These are phyloP conservation scores for Crossaster papposus DNA, from an alignment of 53 echinoderm and acorn worm genomes.

Conservation along the genomic window DNA sequence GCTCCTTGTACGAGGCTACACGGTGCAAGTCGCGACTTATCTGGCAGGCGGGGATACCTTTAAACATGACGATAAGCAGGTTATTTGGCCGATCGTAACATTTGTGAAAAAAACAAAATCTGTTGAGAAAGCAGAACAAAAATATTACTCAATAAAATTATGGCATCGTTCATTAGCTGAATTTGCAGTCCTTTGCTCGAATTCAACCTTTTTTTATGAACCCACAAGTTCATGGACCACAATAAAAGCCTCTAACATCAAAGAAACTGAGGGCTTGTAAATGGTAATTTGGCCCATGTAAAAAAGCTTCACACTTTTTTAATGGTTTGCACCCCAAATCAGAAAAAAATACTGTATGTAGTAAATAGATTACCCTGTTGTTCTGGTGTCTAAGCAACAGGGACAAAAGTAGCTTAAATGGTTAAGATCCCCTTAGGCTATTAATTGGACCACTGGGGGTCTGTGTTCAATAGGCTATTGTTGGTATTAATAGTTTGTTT, in stretches of 20 bases:
- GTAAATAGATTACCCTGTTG: not conserved
- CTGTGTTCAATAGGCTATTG: not conserved
- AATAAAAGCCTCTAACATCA: too few species aligned
- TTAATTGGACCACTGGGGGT: not conserved
- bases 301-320: too few species aligned
- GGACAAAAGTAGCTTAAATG: not conserved
- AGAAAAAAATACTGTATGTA: not conserved
- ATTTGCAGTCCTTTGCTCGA: too few species aligned
- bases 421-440: not conserved
- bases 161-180: too few species aligned
- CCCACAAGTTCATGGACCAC: too few species aligned
- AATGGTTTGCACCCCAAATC: not conserved
- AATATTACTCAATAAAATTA: not conserved
- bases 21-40: not conserved
- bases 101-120: not conserved
- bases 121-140: not conserved
- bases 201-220: too few species aligned
- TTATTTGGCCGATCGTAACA: not conserved
- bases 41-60: not conserved
- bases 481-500: not conserved
- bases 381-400: not conserved
- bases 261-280: too few species aligned
- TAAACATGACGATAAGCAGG: not conserved
- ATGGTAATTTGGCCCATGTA: too few species aligned
- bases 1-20: not conserved